phyloP scores from a whole-genome alignment of 2,113 vertebrate genomes.

The Trichechus manatus region DNA sequence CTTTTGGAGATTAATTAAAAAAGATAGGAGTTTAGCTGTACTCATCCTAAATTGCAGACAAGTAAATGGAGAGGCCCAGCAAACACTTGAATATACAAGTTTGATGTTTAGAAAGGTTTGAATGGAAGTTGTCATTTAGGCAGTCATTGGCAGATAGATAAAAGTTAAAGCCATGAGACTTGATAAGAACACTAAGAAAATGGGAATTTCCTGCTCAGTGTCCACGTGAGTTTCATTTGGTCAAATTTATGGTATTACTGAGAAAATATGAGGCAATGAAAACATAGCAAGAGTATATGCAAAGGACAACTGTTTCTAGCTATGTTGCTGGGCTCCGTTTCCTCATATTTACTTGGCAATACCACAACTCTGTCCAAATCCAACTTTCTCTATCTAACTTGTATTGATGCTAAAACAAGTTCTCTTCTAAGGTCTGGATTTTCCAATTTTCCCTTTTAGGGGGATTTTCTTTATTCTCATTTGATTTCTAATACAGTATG shows the following conservation, averaged over 20 bases:
- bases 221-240: background rate
- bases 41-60: background rate
- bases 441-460: background rate
- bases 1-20: background rate
- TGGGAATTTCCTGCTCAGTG: background rate
- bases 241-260: background rate
- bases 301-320: background rate
- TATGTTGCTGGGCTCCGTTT: too few relatives aligned
- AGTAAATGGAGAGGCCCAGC: background rate
- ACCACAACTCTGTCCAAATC: background rate
- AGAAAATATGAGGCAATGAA: background rate
- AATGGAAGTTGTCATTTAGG: background rate
- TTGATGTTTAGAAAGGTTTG: background rate
- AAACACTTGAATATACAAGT: background rate
- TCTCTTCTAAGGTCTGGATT: background rate
- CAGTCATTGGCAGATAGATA: background rate
- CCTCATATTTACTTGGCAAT: background rate
- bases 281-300: background rate
- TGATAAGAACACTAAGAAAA: background rate
- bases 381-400: background rate
- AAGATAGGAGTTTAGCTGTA: background rate
- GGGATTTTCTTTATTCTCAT: background rate
- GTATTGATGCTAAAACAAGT: background rate
- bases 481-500: background rate
- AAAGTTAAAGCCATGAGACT: background rate